Evolutionary conservation across 2,888 invertebrate genomes (phyloP).

Genomic region (Pegoplata infirma): DNA sequence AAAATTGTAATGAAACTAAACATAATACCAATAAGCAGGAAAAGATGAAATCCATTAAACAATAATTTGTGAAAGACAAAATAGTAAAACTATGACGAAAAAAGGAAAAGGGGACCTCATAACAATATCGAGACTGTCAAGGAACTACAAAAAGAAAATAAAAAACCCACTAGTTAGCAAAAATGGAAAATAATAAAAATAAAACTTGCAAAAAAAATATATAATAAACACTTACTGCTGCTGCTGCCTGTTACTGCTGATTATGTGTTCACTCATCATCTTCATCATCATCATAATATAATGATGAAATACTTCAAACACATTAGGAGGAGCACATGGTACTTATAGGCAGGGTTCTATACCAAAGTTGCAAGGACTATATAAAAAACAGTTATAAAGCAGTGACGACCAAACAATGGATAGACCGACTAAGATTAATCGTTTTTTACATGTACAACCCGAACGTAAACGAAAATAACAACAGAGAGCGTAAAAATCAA

Average conservation of each 20-base stretch:
- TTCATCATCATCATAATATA: neutral
- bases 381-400: no score
- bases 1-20: neutral
- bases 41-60: neutral
- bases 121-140: neutral
- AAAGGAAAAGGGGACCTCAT: neutral
- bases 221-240: slow-evolving; percentile 13
- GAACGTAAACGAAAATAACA: no score
- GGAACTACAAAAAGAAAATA: neutral
- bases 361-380: no score
- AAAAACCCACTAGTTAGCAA: neutral
- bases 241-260: neutral
- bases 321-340: neutral
- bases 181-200: neutral
- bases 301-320: neutral
- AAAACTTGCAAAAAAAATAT: neutral
- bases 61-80: neutral
- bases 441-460: no score
- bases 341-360: neutral
- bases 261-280: slow-evolving; percentile 31
- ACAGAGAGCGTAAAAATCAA: no score
- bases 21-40: neutral
- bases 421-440: no score
- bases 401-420: no score
- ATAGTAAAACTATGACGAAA: neutral